Conservation (phyloP, 2,888 invertebrate genomes). For the Minunthozetes semirufus region DNA sequence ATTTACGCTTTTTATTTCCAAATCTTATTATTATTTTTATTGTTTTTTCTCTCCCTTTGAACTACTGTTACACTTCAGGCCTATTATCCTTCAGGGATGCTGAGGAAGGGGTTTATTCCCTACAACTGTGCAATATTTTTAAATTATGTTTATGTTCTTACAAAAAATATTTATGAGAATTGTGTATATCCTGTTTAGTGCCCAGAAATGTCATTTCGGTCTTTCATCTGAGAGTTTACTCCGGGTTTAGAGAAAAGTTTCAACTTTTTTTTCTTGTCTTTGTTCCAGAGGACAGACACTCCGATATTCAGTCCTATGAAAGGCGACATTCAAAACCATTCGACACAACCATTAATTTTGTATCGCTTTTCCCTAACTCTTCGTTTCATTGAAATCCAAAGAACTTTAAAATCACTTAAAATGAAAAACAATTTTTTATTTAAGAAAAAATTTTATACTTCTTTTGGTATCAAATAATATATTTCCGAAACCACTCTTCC, state of each 20-base stretch:
- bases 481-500: slow-evolving; percentile 6
- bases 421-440: not conserved
- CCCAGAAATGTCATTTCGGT: too few species aligned
- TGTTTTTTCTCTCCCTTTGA: not conserved
- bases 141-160: too few species aligned
- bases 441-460: not conserved
- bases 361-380: not conserved
- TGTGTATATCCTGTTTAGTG: too few species aligned
- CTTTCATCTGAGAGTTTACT: too few species aligned
- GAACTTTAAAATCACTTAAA: not conserved
- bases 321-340: not conserved
- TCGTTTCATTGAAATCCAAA: not conserved
- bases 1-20: not conserved
- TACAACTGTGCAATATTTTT: too few species aligned
- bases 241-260: too few species aligned
- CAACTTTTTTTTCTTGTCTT: too few species aligned
- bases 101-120: not conserved
- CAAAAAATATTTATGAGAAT: too few species aligned
- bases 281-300: too few species aligned
- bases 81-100: not conserved
- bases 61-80: not conserved
- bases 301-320: not conserved
- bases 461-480: not conserved
- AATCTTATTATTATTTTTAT: not conserved
- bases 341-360: slow-evolving; percentile 21